Percentiles rank a stretch among this genome's conserved stretches.
Conservation (phyloP, 2,888 invertebrate species). For the Cosmorhoe ocellata region DNA sequence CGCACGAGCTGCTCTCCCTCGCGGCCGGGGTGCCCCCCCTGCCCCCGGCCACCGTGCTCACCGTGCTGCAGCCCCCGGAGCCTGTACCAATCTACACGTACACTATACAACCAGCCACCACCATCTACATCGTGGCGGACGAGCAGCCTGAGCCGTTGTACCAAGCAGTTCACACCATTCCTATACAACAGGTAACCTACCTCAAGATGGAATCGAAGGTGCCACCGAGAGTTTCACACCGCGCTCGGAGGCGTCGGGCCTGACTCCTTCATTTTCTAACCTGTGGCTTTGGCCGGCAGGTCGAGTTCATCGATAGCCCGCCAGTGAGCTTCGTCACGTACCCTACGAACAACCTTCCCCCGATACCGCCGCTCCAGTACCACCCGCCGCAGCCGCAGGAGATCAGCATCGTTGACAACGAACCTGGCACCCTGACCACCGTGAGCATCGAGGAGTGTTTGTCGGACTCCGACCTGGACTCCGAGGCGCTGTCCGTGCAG, state of each 20-base stretch:
- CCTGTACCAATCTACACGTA: conserved; percentile 81
- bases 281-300: conserved; percentile 27
- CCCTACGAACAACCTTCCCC: conserved; percentile 36
- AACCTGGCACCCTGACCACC: background rate
- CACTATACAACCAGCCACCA: conserved; percentile 84
- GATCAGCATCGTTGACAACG: background rate
- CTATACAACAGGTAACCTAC: conserved; percentile 49
- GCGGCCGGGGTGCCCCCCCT: conserved; percentile 90
- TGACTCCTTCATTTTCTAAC: background rate
- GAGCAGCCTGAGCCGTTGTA: conserved; percentile 57
- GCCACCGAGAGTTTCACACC: too few relatives aligned
- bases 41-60: conserved; percentile 84
- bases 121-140: conserved; percentile 62
- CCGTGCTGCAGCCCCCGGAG: conserved; percentile 62
- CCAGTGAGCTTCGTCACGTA: conserved; percentile 58
- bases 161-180: conserved; percentile 51
- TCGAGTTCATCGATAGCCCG: conserved; percentile 56
- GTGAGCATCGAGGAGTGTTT: conserved; percentile 21
- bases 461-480: conserved; percentile 27
- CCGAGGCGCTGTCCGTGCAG: background rate
- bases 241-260: too few relatives aligned
- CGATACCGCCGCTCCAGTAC: conserved; percentile 33
- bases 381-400: conserved; percentile 12
- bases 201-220: too few relatives aligned
- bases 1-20: conserved; percentile 89